Conservation (phyloP, 2,888 invertebrate species). For the Eristalis arbustorum region DNA sequence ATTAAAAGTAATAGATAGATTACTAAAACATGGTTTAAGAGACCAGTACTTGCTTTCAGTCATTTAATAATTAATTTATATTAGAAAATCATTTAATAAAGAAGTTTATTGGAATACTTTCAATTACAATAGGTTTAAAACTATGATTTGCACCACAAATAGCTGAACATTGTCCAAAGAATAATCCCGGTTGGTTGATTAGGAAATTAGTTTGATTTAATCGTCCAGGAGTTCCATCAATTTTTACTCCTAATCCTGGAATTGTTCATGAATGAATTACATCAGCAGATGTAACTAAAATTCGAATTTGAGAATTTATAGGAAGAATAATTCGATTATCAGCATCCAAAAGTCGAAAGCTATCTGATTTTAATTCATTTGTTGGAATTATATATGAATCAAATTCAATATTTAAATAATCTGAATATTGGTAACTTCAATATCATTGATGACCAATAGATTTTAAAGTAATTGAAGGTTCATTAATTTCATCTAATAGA, state of each 20-base stretch:
- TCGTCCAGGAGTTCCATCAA: constrained; percentile 85
- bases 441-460: constrained; percentile 85
- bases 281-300: constrained; percentile 84
- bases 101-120: constrained; percentile 82
- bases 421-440: constrained; percentile 85
- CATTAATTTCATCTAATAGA: constrained; percentile 84
- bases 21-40: constrained; percentile 86
- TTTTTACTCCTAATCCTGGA: constrained; percentile 84
- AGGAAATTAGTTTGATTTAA: constrained; percentile 84
- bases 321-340: too few species aligned
- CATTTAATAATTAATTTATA: constrained; percentile 83
- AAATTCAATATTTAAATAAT: constrained; percentile 83
- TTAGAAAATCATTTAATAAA: constrained; percentile 83
- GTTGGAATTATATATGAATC: constrained; percentile 84
- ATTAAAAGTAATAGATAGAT: constrained; percentile 84
- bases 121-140: constrained; percentile 88
- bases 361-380: too few species aligned
- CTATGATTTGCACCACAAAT: constrained; percentile 91
- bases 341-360: too few species aligned
- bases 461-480: constrained; percentile 83
- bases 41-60: constrained; percentile 86
- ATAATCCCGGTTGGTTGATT: constrained; percentile 84
- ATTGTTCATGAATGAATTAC: constrained; percentile 86
- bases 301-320: constrained; percentile 84
- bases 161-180: constrained; percentile 90